phyloP scores from a whole-genome alignment of 2,797 vertebrate genomes.

The Kryptopterus vitreolus region DNA sequence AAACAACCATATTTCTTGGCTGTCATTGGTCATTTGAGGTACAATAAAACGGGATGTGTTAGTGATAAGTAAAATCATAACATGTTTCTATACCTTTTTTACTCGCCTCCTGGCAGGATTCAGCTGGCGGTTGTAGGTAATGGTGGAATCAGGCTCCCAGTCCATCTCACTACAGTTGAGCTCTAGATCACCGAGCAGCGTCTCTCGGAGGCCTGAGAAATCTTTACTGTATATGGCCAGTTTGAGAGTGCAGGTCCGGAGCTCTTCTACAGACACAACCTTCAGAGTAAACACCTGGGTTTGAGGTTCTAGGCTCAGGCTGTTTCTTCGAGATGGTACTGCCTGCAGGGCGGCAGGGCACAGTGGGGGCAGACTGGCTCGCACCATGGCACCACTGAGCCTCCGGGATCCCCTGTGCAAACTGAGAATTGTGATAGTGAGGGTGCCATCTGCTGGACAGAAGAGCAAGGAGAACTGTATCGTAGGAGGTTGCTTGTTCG shows the following conservation, averaged over 20 bases:
- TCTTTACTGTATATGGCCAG: slow-evolving; percentile 74
- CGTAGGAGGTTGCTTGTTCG: slow-evolving; percentile 63
- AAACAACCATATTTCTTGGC: background rate
- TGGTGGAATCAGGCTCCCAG: slow-evolving; percentile 66
- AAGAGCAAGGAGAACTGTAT: slow-evolving; percentile 76
- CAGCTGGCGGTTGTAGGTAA: slow-evolving; percentile 69
- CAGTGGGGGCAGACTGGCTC: slow-evolving; percentile 73
- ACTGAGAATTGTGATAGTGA: slow-evolving; percentile 71
- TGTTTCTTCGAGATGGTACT: slow-evolving; percentile 62
- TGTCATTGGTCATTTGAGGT: background rate
- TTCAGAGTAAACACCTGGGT: slow-evolving; percentile 71
- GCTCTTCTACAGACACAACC: slow-evolving; percentile 68
- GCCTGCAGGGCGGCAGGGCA: slow-evolving; percentile 66
- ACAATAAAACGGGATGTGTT: background rate
- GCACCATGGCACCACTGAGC: slow-evolving; percentile 68
- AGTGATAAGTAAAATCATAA: background rate
- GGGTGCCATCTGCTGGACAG: slow-evolving; percentile 63
- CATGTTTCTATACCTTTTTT: slow-evolving; percentile 72
- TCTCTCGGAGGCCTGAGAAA: slow-evolving; percentile 76
- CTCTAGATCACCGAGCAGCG: slow-evolving; percentile 72
- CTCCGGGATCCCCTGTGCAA: slow-evolving; percentile 68
- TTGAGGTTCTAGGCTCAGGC: slow-evolving; percentile 68
- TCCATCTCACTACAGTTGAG: slow-evolving; percentile 71
- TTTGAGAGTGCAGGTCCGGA: slow-evolving; percentile 68
- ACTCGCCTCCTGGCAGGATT: slow-evolving; percentile 68